A percentile compares a stretch with the other conserved stretches of the same genome.
phyloP scores from a whole-genome alignment of 2,113 vertebrate genomes.

The Amphiprion percula region DNA sequence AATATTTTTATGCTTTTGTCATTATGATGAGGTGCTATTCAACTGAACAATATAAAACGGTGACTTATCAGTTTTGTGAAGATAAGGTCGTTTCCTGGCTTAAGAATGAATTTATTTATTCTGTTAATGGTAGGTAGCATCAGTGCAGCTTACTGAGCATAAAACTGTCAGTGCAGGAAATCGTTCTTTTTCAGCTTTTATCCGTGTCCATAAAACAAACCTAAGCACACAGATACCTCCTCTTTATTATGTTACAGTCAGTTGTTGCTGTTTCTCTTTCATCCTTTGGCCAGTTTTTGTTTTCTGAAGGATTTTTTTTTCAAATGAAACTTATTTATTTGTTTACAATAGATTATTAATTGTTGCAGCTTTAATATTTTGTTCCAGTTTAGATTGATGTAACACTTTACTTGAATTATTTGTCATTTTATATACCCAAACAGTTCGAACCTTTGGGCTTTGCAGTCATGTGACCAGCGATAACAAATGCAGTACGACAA shows the following conservation, averaged over 20 bases:
- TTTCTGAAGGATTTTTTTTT: slow-evolving; percentile 78
- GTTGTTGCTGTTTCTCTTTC: slow-evolving; percentile 68
- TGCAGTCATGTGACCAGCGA: background rate
- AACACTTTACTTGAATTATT: slow-evolving; percentile 69
- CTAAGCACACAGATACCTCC: slow-evolving; percentile 79
- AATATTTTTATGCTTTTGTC: background rate
- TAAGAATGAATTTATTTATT: slow-evolving; percentile 42
- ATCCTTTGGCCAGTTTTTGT: slow-evolving; percentile 69
- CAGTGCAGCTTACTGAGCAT: slow-evolving; percentile 30
- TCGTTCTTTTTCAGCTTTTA: slow-evolving; percentile 17
- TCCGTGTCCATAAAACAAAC: slow-evolving; percentile 31
- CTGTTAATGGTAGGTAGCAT: slow-evolving; percentile 20
- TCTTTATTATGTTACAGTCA: slow-evolving; percentile 38
- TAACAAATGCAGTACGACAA: background rate
- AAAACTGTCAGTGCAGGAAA: slow-evolving; percentile 11
- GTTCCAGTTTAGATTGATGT: slow-evolving; percentile 42
- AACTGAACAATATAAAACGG: slow-evolving; percentile 6
- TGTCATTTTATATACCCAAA: slow-evolving; percentile 40
- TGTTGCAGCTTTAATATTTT: slow-evolving; percentile 65
- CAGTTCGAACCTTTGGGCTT: background rate
- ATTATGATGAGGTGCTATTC: slow-evolving; percentile 48
- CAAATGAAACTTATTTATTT: slow-evolving; percentile 78
- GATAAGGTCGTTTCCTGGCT: slow-evolving; percentile 28
- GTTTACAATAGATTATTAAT: slow-evolving; percentile 71
- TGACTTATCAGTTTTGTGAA: slow-evolving; percentile 33